Percentiles rank a stretch among this genome's conserved stretches.
phyloP scores from a whole-genome alignment of 1,140 invertebrate species.

The Pogonomyrmex barbatus region DNA sequence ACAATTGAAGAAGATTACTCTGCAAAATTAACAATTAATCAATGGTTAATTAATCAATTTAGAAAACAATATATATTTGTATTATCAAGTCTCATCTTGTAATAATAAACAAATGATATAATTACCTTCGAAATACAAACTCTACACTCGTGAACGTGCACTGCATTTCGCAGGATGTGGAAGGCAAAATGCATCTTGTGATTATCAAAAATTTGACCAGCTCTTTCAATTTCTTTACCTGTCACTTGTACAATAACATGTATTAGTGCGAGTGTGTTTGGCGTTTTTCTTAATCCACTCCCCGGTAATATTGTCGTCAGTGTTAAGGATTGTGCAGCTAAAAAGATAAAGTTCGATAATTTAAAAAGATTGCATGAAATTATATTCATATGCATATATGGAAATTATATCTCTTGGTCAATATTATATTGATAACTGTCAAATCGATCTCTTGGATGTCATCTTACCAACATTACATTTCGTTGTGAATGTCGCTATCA shows the following conservation, averaged over 20 bases:
- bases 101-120: neutral
- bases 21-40: conserved; percentile 59
- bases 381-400: neutral
- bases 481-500: conserved; percentile 87
- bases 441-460: neutral
- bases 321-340: conserved; percentile 85
- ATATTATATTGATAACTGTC: neutral
- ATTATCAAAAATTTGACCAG: conserved; percentile 83
- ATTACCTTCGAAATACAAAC: conserved; percentile 86
- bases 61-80: neutral
- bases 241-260: conserved; percentile 85
- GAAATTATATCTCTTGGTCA: neutral
- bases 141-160: conserved; percentile 86
- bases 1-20: conserved; percentile 82
- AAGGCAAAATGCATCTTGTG: conserved; percentile 84
- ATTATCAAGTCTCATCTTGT: neutral
- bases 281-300: conserved; percentile 85
- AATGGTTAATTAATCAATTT: conserved; percentile 4
- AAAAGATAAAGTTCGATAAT: conserved; percentile 64
- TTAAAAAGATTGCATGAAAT: conserved; percentile 10
- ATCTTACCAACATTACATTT: conserved; percentile 84
- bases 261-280: conserved; percentile 85
- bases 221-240: conserved; percentile 85
- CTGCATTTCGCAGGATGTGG: conserved; percentile 85
- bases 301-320: conserved; percentile 86